Evolutionary conservation across 2,888 invertebrate species (phyloP), one percentile per base, ranked within the genome.

Genomic region (Malachius bipustulatus): DNA sequence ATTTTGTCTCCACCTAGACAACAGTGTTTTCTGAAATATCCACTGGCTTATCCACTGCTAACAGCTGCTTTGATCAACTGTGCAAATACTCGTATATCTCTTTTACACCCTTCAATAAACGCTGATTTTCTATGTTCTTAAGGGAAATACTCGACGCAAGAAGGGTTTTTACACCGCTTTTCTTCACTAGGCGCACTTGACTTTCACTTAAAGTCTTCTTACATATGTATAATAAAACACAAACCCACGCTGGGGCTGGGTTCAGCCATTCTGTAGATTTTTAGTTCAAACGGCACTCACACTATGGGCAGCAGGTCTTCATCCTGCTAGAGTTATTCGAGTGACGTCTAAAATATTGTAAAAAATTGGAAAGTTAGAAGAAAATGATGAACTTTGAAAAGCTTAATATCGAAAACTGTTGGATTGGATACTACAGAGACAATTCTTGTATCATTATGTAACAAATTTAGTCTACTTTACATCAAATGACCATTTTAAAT

Each of bases 51-150:
- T 26, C 24, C 24, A n/a, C 24, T 6, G 24, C 6, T 6, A 19
- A 36, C 26, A 31, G 14, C 26, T 26, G 31, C 36, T 31, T 31
- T 31, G 14, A 36, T 36, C 26, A 31, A 36, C 31, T 36, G 30
- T 9, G 32, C 24, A n/a, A 8, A 19, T 32, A 16, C 12, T 30
- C 24, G 26, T 30, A 28, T 28, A 28, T 28, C 28, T 28, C 28
- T n/a, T 28, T 28, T 28, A 28, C 28, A 28, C 28, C 28, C 10
- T 8, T 28, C 28, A 28, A 10, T 28, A 28, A 28, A 28, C 28
- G 28, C 10, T 8, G 6, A 28, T 28, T 10, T 28, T 28, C 28
- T 28, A 8, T 4, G 10, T 8, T 28, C 6, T 28, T 28, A 28
- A 4, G 28, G 10, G 28, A 28, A 28, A 28, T 4, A 28, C 28